phyloP scores from a whole-genome alignment of 2,888 invertebrate genomes.

The Drosophila mettleri region DNA sequence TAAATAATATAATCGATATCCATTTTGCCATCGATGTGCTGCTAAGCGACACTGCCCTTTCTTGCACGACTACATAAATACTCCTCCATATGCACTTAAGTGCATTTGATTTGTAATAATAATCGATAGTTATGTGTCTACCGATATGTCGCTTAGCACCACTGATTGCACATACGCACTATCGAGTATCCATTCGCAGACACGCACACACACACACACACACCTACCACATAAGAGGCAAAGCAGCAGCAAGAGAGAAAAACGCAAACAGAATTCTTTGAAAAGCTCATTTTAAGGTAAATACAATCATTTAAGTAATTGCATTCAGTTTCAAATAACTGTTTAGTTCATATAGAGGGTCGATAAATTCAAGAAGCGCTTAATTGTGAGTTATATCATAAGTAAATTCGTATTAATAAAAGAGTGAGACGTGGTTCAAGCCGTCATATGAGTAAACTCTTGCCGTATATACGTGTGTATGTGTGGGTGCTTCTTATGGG shows the following conservation, averaged over 20 bases:
- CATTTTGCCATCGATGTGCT: conserved; percentile 1
- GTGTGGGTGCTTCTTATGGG: conserved; percentile 19
- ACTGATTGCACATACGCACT: conserved; percentile 25
- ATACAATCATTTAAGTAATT: conserved; percentile 7
- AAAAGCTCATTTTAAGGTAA: conserved; percentile 55
- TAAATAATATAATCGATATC: conserved; percentile 46
- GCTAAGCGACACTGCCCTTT: conserved; percentile 1
- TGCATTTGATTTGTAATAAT: conserved; percentile 3
- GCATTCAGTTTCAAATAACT: not conserved
- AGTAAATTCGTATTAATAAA: conserved; percentile 20
- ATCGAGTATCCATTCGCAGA: conserved; percentile 13
- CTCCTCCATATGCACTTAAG: not conserved
- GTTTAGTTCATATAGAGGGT: not conserved
- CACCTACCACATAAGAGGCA: conserved; percentile 31
- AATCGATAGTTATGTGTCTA: conserved; percentile 37
- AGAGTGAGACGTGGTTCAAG: conserved; percentile 60
- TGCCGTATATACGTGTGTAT: conserved; percentile 7
- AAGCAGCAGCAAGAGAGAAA: conserved; percentile 41
- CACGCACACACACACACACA: conserved; percentile 22
- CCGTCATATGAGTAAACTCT: conserved; percentile 48
- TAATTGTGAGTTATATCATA: not conserved
- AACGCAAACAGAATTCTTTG: conserved; percentile 46
- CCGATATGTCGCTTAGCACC: conserved; percentile 45
- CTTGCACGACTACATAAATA: not conserved
- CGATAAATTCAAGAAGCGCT: not conserved